phyloP scores from a whole-genome alignment of 1,140 invertebrate genomes.

The Octopus sinensis region DNA sequence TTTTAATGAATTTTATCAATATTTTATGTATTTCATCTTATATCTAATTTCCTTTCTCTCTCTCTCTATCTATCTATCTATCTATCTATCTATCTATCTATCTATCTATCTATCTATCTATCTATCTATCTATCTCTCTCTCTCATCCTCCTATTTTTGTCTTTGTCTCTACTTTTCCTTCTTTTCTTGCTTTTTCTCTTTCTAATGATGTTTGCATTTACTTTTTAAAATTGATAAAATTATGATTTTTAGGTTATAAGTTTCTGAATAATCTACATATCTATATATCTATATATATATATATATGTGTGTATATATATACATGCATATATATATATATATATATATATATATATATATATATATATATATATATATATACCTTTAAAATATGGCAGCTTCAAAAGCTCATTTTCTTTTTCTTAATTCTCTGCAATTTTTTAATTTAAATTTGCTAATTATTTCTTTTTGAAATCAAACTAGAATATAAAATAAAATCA shows the following conservation, averaged over 20 bases:
- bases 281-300: neutral
- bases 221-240: too few relatives aligned
- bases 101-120: neutral
- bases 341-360: neutral
- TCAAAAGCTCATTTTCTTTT: too few relatives aligned
- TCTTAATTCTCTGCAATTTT: too few relatives aligned
- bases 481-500: too few relatives aligned
- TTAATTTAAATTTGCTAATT: too few relatives aligned
- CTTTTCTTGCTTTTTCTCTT: neutral
- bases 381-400: too few relatives aligned
- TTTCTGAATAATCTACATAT: too few relatives aligned
- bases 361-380: too few relatives aligned
- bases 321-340: neutral
- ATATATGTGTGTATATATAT: neutral
- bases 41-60: neutral
- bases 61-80: neutral
- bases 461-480: too few relatives aligned
- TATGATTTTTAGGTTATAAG: too few relatives aligned
- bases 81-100: neutral
- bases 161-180: neutral
- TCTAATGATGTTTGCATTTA: neutral
- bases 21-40: too few relatives aligned
- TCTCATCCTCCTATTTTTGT: neutral
- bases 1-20: too few relatives aligned
- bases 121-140: neutral